These are phyloP conservation scores for Drosophila ochracea DNA, from an alignment of 2,888 invertebrate species.

Conservation along the genomic window DNA sequence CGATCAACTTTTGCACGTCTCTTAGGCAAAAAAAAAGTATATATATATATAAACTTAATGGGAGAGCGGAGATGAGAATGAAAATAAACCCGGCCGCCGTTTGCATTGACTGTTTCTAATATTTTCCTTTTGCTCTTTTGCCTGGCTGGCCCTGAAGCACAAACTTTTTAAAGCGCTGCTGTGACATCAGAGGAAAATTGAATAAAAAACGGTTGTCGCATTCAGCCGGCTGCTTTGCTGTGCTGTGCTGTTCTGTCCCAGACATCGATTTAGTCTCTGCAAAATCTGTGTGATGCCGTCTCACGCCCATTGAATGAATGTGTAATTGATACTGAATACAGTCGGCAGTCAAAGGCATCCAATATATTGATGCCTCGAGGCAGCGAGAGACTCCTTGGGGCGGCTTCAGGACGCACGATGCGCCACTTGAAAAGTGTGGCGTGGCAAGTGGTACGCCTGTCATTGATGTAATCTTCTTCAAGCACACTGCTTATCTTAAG, in stretches of 20 bases:
- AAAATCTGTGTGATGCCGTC: constrained; percentile 54
- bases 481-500: constrained; percentile 28
- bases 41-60: background rate
- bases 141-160: constrained; percentile 18
- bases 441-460: constrained; percentile 49
- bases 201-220: constrained; percentile 71
- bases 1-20: constrained; percentile 65
- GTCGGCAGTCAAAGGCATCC: constrained; percentile 66
- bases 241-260: background rate
- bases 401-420: constrained; percentile 3
- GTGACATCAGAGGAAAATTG: constrained; percentile 65
- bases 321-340: constrained; percentile 75
- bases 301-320: constrained; percentile 69
- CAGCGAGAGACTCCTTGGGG: constrained; percentile 2
- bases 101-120: constrained; percentile 60
- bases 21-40: constrained; percentile 8
- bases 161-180: constrained; percentile 61
- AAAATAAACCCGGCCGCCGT: constrained; percentile 18
- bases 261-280: constrained; percentile 28
- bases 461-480: constrained; percentile 44
- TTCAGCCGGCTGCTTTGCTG: constrained; percentile 24
- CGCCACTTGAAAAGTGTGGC: constrained; percentile 9
- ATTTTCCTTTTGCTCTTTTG: constrained; percentile 55
- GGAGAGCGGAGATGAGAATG: constrained; percentile 10
- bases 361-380: constrained; percentile 49